Base-by-base conservation (phyloP, 2,113 vertebrate species). In the Mustela lutreola region DNA sequence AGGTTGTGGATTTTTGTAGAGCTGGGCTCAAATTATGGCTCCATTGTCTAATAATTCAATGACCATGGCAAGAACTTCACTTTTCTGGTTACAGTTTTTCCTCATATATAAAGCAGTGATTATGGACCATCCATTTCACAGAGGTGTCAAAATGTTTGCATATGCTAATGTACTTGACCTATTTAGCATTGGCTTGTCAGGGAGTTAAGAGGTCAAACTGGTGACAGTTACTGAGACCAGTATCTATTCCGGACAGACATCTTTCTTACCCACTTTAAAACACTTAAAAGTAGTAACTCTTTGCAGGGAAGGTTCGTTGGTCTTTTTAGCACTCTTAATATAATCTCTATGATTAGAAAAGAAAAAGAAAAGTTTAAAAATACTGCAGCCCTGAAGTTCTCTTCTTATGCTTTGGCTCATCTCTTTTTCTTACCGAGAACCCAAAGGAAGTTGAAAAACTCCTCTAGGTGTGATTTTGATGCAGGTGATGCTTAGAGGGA, bases 181-280 rank as follows among this genome's bases (percentile, higher is more conserved):
- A 50, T 56, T 92, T 62, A 56, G 2, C 11, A 33, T 7, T 62
- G 4, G 71, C 14, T 45, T 76, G 7, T 81, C n/a, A 42, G 56
- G 26, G 19, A 67, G 42, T 36, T 42, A 62, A 65, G 21, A 70
- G 14, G 63, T 65, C 26, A 42, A 65, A 60, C 21, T 71, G 26
- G 33, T 53, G 76, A 21, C 33, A 48, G 45, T 87, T 73, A 87
- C 28, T 63, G n/a, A 56, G 56, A 75, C 5, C 19, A 48, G 1
- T 84, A 60, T 75, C 45, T 81, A n/a, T 50, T 31, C 33, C 10
- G 58, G 76, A 33, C 58, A 71, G 39, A 31, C 3, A 39, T 45
- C 36, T 93, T 83, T 78, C n/a, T 75, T 88, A 56, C 39, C 5
- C 45, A 53, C 24, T 88, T 83, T 91, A 24, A 84, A 96, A 82